Evolutionary conservation across 1,140 invertebrate species (phyloP), one percentile per base, ranked within the genome.

Genomic region (Tetramorium simillimum): DNA sequence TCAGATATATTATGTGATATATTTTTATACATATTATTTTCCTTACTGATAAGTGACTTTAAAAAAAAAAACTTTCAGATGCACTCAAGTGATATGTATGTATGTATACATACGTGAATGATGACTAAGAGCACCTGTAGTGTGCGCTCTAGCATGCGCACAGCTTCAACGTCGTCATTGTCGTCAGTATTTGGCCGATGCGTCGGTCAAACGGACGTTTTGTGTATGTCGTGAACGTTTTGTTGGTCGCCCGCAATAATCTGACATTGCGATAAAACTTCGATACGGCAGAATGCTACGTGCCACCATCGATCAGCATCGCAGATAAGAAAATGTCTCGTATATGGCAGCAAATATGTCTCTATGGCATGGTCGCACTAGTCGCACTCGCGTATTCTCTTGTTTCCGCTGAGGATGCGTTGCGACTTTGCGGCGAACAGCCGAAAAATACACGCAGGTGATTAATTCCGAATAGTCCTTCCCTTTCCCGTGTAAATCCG

Each of bases 401-500:
- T 7, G 58, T 77, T 72, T 16, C 40, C 43, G 28, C 46, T 60
- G 14, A 70, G 56, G 46, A 81, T 14, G 67, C 87, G 53, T 58
- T 75, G 43, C 84, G 90, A 3, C 49, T 81, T 89, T 92, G 89
- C 21, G 58, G 49, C 10, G 51, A 63, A n/a, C 78, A 76, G 46
- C 70, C 86, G 7, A 37, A 70, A 37, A 76, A 85, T 43, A 18
- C 63, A 10, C 88, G 81, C 77, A 92, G 90, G 92, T 92, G 86
- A 86, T 70, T 67, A 1, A 75, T 3, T 43, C 12, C 1, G 12
- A 46, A 37, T 0, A 28, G 28, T 21, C 40, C 28, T 51, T 49
- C 37, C 33, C 18, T 49, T 37, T 33, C 16, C n/a, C 9, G 0
- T 37, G 18, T 3, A 33, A 37, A 53, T 65, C 18, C 33, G 10